phyloP scores from a whole-genome alignment of 1,140 invertebrate genomes.

The Drosophila oshimai region DNA sequence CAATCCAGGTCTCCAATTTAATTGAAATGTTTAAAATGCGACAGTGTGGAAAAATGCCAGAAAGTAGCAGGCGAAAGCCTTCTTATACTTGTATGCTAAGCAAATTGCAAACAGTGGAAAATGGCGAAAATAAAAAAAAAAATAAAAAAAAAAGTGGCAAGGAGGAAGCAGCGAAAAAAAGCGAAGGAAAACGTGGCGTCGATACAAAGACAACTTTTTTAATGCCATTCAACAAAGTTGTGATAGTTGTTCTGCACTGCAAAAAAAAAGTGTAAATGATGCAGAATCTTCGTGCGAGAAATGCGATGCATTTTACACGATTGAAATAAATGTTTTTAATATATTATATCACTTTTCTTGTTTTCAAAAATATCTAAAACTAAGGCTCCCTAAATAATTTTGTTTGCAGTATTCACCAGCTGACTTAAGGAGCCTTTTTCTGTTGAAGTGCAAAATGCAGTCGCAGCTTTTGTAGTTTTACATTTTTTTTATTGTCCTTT shows the following conservation, averaged over 20 bases:
- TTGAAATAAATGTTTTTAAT: no score
- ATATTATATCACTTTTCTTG: no score
- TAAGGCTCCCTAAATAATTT: no score
- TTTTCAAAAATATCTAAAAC: no score
- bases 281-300: no score
- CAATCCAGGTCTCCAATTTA: conserved; percentile 55
- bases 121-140: neutral
- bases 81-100: conserved; percentile 17
- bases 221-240: conserved; percentile 71
- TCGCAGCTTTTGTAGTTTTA: neutral
- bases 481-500: conserved; percentile 26
- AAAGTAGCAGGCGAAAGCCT: neutral
- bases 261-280: no score
- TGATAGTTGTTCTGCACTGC: conserved; percentile 19
- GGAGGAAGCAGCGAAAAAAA: neutral
- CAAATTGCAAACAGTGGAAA: conserved; percentile 17
- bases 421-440: no score
- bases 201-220: conserved; percentile 63
- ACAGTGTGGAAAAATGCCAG: conserved; percentile 61
- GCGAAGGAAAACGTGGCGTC: conserved; percentile 28
- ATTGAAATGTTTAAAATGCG: conserved; percentile 70
- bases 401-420: no score
- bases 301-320: no score
- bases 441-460: neutral
- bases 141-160: neutral